Conservation (phyloP, 1,140 invertebrate genomes). For the Amyelois transitella region DNA sequence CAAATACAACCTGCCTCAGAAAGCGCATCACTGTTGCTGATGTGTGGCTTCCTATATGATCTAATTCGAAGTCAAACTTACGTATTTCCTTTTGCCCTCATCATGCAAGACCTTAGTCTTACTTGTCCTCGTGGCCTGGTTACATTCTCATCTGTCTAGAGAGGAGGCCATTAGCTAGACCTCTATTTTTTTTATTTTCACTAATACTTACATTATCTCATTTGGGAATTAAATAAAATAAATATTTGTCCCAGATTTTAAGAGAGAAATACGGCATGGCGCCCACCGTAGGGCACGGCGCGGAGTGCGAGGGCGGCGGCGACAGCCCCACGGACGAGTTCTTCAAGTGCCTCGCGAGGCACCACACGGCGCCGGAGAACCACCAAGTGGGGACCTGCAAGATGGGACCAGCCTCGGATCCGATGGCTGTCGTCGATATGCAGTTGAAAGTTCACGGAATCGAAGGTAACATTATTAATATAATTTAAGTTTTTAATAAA, state of each 20-base stretch:
- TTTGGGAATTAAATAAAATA: neutral
- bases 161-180: neutral
- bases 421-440: slow-evolving; percentile 75
- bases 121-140: no score
- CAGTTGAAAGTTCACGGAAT: slow-evolving; percentile 75
- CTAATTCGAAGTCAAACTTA: no score
- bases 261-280: slow-evolving; percentile 81
- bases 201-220: neutral
- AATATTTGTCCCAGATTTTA: slow-evolving; percentile 60
- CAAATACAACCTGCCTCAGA: no score
- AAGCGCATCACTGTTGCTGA: no score
- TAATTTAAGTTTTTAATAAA: neutral
- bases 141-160: no score
- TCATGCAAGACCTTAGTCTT: no score
- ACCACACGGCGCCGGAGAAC: slow-evolving; percentile 74
- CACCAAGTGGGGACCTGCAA: slow-evolving; percentile 81
- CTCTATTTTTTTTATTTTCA: neutral
- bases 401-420: slow-evolving; percentile 77
- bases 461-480: slow-evolving; percentile 32
- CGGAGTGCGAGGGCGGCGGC: slow-evolving; percentile 79
- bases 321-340: slow-evolving; percentile 75
- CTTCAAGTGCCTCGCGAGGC: slow-evolving; percentile 74
- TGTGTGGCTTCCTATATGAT: no score
- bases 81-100: no score
- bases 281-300: slow-evolving; percentile 79